Percentiles rank a stretch among this genome's conserved stretches.
Conservation (phyloP, 2,113 vertebrate species). For the Shinisaurus crocodilurus region DNA sequence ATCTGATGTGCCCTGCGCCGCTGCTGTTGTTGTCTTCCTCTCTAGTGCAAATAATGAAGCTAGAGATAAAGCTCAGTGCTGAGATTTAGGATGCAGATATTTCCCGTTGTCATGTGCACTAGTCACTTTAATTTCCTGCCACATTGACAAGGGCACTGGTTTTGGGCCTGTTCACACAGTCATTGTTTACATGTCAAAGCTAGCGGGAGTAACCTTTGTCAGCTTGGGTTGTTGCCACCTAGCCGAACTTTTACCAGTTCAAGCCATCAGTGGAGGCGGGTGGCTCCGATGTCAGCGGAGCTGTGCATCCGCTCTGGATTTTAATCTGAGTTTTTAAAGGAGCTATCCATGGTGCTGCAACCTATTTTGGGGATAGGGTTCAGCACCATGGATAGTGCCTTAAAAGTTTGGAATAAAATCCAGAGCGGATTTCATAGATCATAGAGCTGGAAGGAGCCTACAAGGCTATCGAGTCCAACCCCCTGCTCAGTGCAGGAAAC, state of each 20-base stretch:
- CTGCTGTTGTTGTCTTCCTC: neutral
- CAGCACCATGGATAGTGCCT: no score
- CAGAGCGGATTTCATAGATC: no score
- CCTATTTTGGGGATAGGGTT: no score
- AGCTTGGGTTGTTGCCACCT: neutral
- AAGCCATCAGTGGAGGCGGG: no score
- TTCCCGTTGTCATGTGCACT: neutral
- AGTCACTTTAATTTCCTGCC: neutral
- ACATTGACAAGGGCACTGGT: neutral
- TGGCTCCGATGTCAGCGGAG: no score
- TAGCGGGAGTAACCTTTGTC: neutral
- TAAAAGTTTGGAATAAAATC: no score
- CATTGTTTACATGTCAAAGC: neutral
- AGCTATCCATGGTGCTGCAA: no score
- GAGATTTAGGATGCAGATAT: neutral
- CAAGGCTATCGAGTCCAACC: no score
- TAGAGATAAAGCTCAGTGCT: neutral
- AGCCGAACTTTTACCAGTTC: neutral
- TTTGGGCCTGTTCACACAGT: neutral
- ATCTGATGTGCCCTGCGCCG: accelerated
- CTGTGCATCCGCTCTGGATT: no score
- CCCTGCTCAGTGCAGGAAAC: no score
- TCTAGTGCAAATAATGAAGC: neutral
- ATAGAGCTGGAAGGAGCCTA: no score
- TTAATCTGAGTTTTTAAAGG: no score